Base-by-base conservation (phyloP, 2,113 vertebrate species). In the Saccopteryx leptura region DNA sequence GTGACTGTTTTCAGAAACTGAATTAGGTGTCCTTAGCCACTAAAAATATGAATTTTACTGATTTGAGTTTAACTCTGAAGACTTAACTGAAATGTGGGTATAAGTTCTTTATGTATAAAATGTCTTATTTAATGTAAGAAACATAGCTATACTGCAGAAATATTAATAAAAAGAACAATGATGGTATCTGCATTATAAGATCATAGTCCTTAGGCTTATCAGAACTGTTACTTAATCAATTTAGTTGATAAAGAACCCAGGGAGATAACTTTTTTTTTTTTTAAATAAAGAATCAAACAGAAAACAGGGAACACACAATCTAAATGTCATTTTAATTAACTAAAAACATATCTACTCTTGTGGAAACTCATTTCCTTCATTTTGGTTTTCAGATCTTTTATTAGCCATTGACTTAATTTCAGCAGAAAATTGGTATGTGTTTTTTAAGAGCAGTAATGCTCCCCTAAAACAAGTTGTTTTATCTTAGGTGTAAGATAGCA, bases 391-490 rank as follows among this genome's bases (percentile, higher is more conserved):
- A 56, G 50, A 69, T 54, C 23, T 75, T 88, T 89, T 46, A 95
- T 93, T 98, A 98, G 91, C 14, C 14, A 69, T 39, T 90, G 23
- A 60, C 80, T 33, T 89, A 96, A 85, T 92, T 97, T 88, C 7
- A 63, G 21, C 26, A 95, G 79, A 96, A 97, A 98, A 93, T 23
- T 86, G 63, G 12, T 33, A 9, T 81, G 18, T 66, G 50, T 90
- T 72, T 95, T 78, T 96, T 68, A 91, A 63, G 87, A 84, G 88
- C 54, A 96, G 74, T 76, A 93, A 48, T 90, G 4, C 31, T 86
- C 92, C 76, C 90, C 50, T 56, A 79, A 98, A 96, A 95, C 39
- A 93, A 97, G 88, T 80, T 79, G 93, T 96, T 97, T 96, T 93
- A 94, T 94, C 95, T 96, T 94, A 95, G 87, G 87, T 78, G 31